A percentile compares a stretch with the other conserved stretches of the same genome.
Conservation (phyloP, 2,113 vertebrate genomes). For the Muntiacus reevesi region DNA sequence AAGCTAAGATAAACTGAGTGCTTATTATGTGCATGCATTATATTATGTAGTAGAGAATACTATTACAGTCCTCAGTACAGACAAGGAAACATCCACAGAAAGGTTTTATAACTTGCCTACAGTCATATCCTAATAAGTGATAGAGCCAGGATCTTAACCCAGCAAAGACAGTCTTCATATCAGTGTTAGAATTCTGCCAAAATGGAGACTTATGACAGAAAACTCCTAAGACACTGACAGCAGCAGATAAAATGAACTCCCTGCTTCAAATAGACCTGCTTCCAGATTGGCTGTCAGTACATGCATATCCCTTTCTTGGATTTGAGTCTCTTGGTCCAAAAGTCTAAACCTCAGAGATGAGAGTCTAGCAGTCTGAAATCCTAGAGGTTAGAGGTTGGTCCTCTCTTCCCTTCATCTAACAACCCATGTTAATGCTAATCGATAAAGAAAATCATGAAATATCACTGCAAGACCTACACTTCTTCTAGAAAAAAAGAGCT, state of each 20-base stretch:
- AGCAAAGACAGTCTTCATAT: neutral
- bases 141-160: neutral
- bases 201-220: neutral
- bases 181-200: neutral
- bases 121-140: neutral
- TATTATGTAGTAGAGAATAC: neutral
- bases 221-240: neutral
- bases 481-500: slow-evolving; percentile 26
- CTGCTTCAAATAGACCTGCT: neutral
- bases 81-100: slow-evolving; percentile 12
- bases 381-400: neutral
- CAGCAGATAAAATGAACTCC: neutral
- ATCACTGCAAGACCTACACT: neutral
- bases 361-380: neutral
- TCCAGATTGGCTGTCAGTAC: neutral
- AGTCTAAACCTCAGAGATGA: neutral
- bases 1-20: slow-evolving; percentile 1
- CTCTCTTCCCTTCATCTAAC: neutral
- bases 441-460: slow-evolving; percentile 9
- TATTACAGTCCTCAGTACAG: neutral
- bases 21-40: neutral
- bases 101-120: neutral
- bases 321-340: neutral
- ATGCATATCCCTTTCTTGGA: neutral
- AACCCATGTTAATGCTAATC: neutral